Percentiles rank a stretch among this genome's conserved stretches.
Conservation (phyloP, 2,113 vertebrate genomes). For the Anarhynchus alexandrinus region DNA sequence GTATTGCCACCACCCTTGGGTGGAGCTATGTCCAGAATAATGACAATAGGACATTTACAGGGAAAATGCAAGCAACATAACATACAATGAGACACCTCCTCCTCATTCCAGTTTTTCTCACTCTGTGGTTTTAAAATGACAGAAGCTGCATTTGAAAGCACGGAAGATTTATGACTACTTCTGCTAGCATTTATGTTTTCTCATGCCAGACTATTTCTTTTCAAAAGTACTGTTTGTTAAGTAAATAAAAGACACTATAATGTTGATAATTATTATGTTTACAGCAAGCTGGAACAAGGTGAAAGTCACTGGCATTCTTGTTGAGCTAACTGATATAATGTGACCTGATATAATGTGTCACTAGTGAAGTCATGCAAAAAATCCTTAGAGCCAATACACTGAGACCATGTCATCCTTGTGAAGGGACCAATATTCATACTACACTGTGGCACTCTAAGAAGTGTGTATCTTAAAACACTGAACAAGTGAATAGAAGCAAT, state of each 20-base stretch:
- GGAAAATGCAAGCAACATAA: not conserved
- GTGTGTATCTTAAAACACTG: not conserved
- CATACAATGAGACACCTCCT: not conserved
- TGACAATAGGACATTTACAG: not conserved
- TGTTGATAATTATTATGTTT: constrained; percentile 37
- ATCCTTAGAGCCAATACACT: not conserved
- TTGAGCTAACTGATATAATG: constrained; percentile 42
- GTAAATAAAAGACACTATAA: constrained; percentile 27
- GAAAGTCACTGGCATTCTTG: constrained; percentile 47
- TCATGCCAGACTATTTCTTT: not conserved
- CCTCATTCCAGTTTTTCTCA: not conserved
- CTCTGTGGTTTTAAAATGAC: not conserved
- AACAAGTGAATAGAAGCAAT: not conserved
- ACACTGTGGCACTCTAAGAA: not conserved
- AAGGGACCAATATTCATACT: not conserved
- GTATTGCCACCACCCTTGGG: fast-evolving
- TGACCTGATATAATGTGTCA: constrained; percentile 44
- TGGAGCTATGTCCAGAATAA: not conserved
- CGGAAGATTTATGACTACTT: not conserved
- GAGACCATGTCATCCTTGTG: not conserved
- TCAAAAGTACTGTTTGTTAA: not conserved
- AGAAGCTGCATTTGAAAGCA: not conserved
- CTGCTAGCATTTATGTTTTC: not conserved
- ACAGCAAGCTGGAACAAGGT: constrained; percentile 33
- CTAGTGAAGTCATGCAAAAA: constrained; percentile 56